Conservation (phyloP, 2,113 vertebrate species). For the Oplegnathus fasciatus region DNA sequence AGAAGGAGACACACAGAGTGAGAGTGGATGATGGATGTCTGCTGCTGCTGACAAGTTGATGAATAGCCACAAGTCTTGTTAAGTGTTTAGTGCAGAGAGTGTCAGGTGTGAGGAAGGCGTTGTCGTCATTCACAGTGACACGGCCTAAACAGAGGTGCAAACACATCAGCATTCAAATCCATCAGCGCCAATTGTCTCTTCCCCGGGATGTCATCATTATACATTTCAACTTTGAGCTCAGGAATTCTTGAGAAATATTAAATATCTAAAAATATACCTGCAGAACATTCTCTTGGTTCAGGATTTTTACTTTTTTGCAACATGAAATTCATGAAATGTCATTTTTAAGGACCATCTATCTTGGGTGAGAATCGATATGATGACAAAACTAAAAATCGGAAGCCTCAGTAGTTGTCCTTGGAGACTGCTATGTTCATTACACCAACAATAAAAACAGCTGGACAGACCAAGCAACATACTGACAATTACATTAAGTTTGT, state of each 20-base stretch:
- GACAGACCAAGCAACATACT: background rate
- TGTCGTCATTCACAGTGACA: constrained; percentile 52
- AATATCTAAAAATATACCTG: constrained; percentile 32
- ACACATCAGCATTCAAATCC: constrained; percentile 35
- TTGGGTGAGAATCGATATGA: background rate
- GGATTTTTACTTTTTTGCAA: background rate
- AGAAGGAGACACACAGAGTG: background rate
- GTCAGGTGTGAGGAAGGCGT: constrained; percentile 56
- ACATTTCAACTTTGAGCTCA: constrained; percentile 25
- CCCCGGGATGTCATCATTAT: constrained; percentile 47
- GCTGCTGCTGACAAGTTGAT: constrained; percentile 71
- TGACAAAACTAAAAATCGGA: background rate
- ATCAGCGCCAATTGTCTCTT: constrained; percentile 10
- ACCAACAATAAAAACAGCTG: background rate
- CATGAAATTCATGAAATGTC: constrained; percentile 4
- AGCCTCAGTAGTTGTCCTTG: background rate
- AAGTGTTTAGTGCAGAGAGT: constrained; percentile 54
- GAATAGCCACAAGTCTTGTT: constrained; percentile 60
- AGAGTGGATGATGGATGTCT: constrained; percentile 61
- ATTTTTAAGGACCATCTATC: background rate
- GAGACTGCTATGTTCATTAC: background rate
- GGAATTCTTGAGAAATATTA: background rate
- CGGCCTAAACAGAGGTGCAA: constrained; percentile 31
- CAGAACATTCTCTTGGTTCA: background rate
- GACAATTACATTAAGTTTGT: background rate